phyloP scores from a whole-genome alignment of 2,113 vertebrate genomes.

The Elanus axillaris region DNA sequence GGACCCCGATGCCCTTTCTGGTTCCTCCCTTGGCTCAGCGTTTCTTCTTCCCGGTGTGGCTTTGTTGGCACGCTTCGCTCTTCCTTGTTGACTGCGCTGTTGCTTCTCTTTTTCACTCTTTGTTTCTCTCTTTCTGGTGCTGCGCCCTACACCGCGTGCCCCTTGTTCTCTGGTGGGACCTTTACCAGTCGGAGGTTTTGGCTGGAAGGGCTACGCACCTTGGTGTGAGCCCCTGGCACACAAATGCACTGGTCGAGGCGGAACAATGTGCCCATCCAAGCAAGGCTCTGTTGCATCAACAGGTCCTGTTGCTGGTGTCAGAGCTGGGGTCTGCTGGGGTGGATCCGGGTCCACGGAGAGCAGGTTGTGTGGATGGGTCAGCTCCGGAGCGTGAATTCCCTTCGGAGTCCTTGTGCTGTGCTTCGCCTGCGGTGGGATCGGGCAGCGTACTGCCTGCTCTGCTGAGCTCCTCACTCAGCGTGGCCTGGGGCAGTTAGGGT shows the following conservation, averaged over 20 bases:
- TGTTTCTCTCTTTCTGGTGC: neutral
- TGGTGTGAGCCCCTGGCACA: neutral
- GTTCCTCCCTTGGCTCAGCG: fast-evolving
- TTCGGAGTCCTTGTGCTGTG: neutral
- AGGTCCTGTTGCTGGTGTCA: neutral
- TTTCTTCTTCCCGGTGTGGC: neutral
- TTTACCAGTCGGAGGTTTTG: neutral
- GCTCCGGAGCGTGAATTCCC: neutral
- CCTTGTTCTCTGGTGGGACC: fast-evolving
- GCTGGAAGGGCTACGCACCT: fast-evolving
- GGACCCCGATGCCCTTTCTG: neutral
- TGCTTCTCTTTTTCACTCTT: neutral
- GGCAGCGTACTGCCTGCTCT: neutral
- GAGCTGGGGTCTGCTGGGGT: neutral
- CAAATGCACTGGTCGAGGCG: neutral
- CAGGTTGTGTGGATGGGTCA: neutral
- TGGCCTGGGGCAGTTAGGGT: neutral
- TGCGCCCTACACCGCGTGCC: neutral
- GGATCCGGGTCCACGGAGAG: fast-evolving
- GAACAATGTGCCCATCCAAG: fast-evolving
- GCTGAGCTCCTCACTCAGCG: neutral
- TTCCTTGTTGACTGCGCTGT: neutral
- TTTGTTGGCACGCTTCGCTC: fast-evolving
- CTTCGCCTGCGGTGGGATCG: neutral
- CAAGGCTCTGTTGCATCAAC: fast-evolving